A percentile compares a stretch with the other conserved stretches of the same genome.
Evolutionary conservation across 2,888 invertebrate species (phyloP).

Genomic region (Axea sp.): DNA sequence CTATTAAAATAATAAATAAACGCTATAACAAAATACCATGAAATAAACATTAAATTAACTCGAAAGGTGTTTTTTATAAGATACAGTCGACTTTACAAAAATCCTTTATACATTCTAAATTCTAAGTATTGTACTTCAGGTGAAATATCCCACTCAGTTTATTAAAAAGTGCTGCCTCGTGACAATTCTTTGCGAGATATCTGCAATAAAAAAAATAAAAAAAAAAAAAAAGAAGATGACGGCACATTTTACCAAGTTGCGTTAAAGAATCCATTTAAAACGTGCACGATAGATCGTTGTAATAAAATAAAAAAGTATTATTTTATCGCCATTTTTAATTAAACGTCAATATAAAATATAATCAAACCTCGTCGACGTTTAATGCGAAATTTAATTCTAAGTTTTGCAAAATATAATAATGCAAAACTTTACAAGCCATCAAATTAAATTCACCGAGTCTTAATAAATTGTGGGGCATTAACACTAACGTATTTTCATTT

Average conservation of each 20-base stretch:
- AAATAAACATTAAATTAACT: too few relatives aligned
- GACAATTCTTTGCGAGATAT: constrained; percentile 21
- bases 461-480: constrained; percentile 25
- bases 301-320: constrained; percentile 7
- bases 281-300: constrained; percentile 6
- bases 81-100: too few relatives aligned
- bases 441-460: too few relatives aligned
- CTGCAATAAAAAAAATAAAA: constrained; percentile 26
- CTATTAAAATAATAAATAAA: too few relatives aligned
- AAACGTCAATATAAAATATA: constrained; percentile 6
- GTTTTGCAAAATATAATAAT: not conserved
- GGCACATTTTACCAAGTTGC: constrained; percentile 8
- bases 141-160: too few relatives aligned
- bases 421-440: too few relatives aligned
- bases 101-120: too few relatives aligned
- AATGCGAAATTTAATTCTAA: not conserved
- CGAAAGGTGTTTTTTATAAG: too few relatives aligned
- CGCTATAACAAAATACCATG: too few relatives aligned
- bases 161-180: too few relatives aligned
- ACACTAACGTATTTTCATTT: constrained; percentile 37
- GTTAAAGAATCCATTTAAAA: constrained; percentile 19
- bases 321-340: constrained; percentile 9
- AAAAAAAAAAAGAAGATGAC: too few relatives aligned
- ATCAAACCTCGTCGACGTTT: not conserved
- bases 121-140: too few relatives aligned